Base-by-base conservation (phyloP, 2,888 invertebrate species). In the Sphaeridia pumilis region DNA sequence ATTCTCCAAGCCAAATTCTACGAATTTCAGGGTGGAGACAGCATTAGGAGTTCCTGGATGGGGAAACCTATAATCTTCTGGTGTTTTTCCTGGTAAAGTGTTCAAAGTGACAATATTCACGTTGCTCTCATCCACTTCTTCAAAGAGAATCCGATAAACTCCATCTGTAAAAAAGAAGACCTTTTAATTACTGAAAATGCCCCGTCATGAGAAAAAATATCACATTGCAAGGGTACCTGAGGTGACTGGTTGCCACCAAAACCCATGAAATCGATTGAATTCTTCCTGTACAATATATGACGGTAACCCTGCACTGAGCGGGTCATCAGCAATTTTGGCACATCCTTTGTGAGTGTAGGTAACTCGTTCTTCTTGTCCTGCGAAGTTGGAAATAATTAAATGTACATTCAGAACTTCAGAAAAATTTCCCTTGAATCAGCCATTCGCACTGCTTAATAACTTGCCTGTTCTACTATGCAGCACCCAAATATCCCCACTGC, bases 261-360 rank as follows among this genome's bases (percentile, higher is more conserved):
- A 94, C 0, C 95, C 97, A 54, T 87, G 88, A 70, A 92, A 97
- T 31, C 94, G 75, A 60, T 87, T 87, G 72, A 98, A 95, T 73
- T 98, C 98, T 70, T 98, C 98, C 71, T 97, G 97, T 70, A 93
- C 92, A 0, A 98, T 92, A 72, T 95, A 98, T 1, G 93, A 92
- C 0, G 98, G 94, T n/a, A 90, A 84, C 0, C 97, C 97, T 0
- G 94, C 90, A 66, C 84, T 87, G 0, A 83, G 71, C 0, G 90
- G 88, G 71, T 90, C 89, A 63, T 88, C 87, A 1, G 81, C 78
- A 65, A 88, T 72, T 38, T 63, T 59, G 59, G 77, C 72, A 5
- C 80, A 78, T 3, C 81, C 80, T 69, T 79, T 81, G 65, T 81
- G 81, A 1, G 81, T 80, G 67, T 78, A 80, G 20, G 84, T 84